phyloP scores from a whole-genome alignment of 2,113 vertebrate species.

The Solenodon paradoxus region DNA sequence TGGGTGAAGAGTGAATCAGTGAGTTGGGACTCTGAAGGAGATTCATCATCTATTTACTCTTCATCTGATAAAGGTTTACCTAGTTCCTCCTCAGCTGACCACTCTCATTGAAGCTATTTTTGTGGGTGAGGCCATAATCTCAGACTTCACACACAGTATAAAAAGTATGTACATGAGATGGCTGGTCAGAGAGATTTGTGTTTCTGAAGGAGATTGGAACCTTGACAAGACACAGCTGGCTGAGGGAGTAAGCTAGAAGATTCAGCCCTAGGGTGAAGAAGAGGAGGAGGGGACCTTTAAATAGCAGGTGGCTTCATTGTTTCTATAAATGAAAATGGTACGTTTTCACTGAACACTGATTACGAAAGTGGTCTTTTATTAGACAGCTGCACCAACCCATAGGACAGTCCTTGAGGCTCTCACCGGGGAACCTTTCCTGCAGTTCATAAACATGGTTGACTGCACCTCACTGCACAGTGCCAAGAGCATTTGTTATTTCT shows the following conservation, averaged over 20 bases:
- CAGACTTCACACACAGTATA: not conserved
- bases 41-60: conserved; percentile 69
- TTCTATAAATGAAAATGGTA: conserved; percentile 72
- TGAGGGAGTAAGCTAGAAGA: conserved; percentile 74
- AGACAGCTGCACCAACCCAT: conserved; percentile 51
- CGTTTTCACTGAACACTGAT: conserved; percentile 70
- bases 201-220: conserved; percentile 71
- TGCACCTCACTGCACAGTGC: fast-evolving
- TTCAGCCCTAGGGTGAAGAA: conserved; percentile 71
- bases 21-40: conserved; percentile 65
- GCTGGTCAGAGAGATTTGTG: conserved; percentile 61
- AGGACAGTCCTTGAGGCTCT: not conserved
- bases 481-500: not conserved
- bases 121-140: not conserved
- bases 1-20: conserved; percentile 72
- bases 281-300: conserved; percentile 74
- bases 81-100: conserved; percentile 70
- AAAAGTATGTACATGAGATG: conserved; percentile 16
- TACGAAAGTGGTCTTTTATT: conserved; percentile 75
- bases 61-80: conserved; percentile 57
- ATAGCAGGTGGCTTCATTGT: conserved; percentile 78
- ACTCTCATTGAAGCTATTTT: conserved; percentile 73
- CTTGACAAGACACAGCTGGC: conserved; percentile 78
- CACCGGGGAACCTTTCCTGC: not conserved
- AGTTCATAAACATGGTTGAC: not conserved